Evolutionary conservation across 1,140 invertebrate genomes (phyloP).

Genomic region (Zophobas atratus): DNA sequence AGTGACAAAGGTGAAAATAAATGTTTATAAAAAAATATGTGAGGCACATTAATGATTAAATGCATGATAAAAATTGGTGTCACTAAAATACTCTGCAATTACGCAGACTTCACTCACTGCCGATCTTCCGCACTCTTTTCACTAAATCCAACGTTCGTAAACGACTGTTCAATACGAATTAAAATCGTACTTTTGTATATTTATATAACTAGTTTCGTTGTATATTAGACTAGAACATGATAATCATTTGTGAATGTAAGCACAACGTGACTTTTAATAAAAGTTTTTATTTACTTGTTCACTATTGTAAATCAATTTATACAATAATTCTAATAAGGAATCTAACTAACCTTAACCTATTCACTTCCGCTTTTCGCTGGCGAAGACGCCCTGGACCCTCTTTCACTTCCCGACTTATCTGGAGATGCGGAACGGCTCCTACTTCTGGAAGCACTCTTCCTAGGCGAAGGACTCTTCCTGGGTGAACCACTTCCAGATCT

Average conservation of each 20-base stretch:
- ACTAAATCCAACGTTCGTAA: not conserved
- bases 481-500: slow-evolving; percentile 60
- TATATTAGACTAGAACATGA: slow-evolving; percentile 2
- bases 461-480: slow-evolving; percentile 47
- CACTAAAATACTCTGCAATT: not conserved
- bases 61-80: too few species aligned
- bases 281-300: slow-evolving; percentile 38
- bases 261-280: slow-evolving; percentile 18
- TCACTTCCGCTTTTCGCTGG: slow-evolving; percentile 43
- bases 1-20: too few species aligned
- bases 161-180: slow-evolving; percentile 25
- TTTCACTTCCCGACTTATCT: slow-evolving; percentile 71
- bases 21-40: too few species aligned
- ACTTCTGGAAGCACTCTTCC: slow-evolving; percentile 43
- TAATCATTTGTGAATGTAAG: slow-evolving; percentile 13
- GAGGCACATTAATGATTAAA: too few species aligned
- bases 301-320: slow-evolving; percentile 1
- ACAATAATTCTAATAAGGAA: slow-evolving; percentile 1
- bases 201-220: slow-evolving; percentile 18
- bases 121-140: not conserved
- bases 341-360: slow-evolving; percentile 28
- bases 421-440: slow-evolving; percentile 67
- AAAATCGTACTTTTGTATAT: slow-evolving; percentile 26
- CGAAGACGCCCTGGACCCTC: slow-evolving; percentile 53
- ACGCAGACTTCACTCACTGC: too few species aligned